Evolutionary conservation across 2,888 invertebrate genomes (phyloP), one percentile per base, ranked within the genome.

Genomic region (Rhagophthalmus giganteus): DNA sequence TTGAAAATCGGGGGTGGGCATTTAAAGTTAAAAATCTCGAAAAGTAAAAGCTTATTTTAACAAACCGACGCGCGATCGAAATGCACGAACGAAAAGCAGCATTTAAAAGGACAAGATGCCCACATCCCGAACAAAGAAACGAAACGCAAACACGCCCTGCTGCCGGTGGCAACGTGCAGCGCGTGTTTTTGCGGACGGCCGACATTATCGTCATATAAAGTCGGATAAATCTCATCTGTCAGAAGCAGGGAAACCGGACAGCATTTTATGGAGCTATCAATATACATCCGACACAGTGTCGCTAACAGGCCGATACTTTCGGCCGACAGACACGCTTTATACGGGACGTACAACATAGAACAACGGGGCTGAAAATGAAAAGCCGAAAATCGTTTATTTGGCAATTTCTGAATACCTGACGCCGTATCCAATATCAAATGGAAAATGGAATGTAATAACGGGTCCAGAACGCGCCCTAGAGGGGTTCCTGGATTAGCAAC

Each of bases 221-320:
- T 68, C 70, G 65, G 70, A 73, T 74, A 74, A 74, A 74, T 74
- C 71, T 72, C 66, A 54, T 63, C 66, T 69, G 73, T 74, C 73
- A 73, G 55, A 56, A 49, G 53, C 73, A 74, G 68, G 51, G 55
- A 49, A 56, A 58, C 68, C 64, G 70, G 70, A 69, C 72, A 71
- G 68, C 69, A 69, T 73, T 72, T 71, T 72, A 72, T 65, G 67
- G 66, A 62, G 68, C 71, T 71, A 74, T 74, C 73, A 73, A 74
- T 74, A 74, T 66, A 70, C 68, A 73, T 73, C 72, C 70, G 73
- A 70, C 71, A 72, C 71, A 71, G 63, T 72, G 72, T 72, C 72
- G 68, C 62, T 60, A 62, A 61, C 72, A 71, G 45, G 31, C 41
- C 30, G 47, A 52, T 48, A 48, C 49, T 49, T 49, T 48, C 35